A percentile compares a stretch with the other conserved stretches of the same genome.
These are phyloP conservation scores for Omphaloscelis lunosa DNA, from an alignment of 2,888 invertebrate species.

Conservation along the genomic window DNA sequence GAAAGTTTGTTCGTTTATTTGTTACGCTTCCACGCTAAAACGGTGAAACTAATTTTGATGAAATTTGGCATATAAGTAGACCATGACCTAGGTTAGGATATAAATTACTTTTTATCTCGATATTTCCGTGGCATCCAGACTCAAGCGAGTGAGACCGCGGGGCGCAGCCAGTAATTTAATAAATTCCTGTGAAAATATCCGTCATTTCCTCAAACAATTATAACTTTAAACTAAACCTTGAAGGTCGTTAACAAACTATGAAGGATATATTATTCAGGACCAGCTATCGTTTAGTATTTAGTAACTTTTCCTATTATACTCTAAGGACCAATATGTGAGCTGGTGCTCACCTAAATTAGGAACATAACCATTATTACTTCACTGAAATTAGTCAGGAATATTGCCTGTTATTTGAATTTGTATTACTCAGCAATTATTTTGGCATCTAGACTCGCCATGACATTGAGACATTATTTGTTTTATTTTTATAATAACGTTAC, in stretches of 20 bases:
- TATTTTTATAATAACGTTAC: neutral
- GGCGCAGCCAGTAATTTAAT: neutral
- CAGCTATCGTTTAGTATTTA: constrained; percentile 48
- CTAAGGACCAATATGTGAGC: constrained; percentile 39
- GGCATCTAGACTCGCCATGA: neutral
- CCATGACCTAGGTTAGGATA: too few relatives aligned
- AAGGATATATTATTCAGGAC: constrained; percentile 36
- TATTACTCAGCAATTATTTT: neutral
- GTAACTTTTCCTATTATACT: constrained; percentile 48
- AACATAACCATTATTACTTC: constrained; percentile 26
- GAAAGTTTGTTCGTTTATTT: too few relatives aligned
- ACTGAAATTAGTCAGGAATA: constrained; percentile 12
- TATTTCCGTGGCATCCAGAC: too few relatives aligned
- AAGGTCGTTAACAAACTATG: constrained; percentile 40
- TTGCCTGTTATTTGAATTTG: neutral
- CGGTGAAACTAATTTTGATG: too few relatives aligned
- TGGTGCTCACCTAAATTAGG: constrained; percentile 29
- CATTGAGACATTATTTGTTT: neutral
- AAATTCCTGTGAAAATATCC: neutral
- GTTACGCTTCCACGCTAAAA: too few relatives aligned
- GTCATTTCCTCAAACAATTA: neutral
- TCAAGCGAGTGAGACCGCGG: too few relatives aligned
- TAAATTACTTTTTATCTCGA: too few relatives aligned
- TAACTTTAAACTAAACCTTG: constrained; percentile 21
- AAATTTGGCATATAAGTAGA: too few relatives aligned